A percentile compares a stretch with the other conserved stretches of the same genome.
These are phyloP conservation scores for Chelmon rostratus DNA, from an alignment of 2,797 vertebrate genomes.

Conservation along the genomic window DNA sequence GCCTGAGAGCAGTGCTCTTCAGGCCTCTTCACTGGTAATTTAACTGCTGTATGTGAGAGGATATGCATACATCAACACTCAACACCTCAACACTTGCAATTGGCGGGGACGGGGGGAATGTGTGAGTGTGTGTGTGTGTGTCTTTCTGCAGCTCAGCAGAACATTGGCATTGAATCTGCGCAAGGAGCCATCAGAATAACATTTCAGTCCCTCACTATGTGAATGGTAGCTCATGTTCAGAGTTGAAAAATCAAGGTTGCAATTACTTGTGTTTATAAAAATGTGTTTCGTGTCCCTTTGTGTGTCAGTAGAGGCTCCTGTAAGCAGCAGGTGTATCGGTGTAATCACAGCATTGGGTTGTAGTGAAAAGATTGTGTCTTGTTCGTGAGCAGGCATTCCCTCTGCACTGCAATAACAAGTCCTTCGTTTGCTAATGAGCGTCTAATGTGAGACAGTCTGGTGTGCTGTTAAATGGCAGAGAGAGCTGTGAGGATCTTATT, in stretches of 20 bases:
- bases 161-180: conserved; percentile 58
- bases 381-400: conserved; percentile 56
- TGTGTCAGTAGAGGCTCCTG: conserved; percentile 43
- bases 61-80: conserved; percentile 81
- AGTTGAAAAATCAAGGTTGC: conserved; percentile 41
- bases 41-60: conserved; percentile 78
- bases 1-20: conserved; percentile 73
- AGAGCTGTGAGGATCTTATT: conserved; percentile 84
- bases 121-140: conserved; percentile 28
- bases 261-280: conserved; percentile 60
- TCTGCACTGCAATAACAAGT: conserved; percentile 67
- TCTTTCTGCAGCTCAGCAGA: conserved; percentile 64
- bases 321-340: conserved; percentile 51
- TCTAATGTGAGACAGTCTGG: conserved; percentile 75
- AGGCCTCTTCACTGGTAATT: conserved; percentile 82
- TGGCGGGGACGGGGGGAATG: conserved; percentile 52
- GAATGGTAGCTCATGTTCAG: conserved; percentile 44
- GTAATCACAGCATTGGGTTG: conserved; percentile 49
- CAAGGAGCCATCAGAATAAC: conserved; percentile 48
- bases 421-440: conserved; percentile 73
- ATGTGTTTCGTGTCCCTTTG: conserved; percentile 44
- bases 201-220: conserved; percentile 39
- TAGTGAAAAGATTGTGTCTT: conserved; percentile 55
- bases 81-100: conserved; percentile 70
- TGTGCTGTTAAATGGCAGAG: conserved; percentile 82